Percentiles rank a stretch among this genome's conserved stretches.
phyloP scores from a whole-genome alignment of 2,113 vertebrate genomes.

The Trochalopteron elliotii region DNA sequence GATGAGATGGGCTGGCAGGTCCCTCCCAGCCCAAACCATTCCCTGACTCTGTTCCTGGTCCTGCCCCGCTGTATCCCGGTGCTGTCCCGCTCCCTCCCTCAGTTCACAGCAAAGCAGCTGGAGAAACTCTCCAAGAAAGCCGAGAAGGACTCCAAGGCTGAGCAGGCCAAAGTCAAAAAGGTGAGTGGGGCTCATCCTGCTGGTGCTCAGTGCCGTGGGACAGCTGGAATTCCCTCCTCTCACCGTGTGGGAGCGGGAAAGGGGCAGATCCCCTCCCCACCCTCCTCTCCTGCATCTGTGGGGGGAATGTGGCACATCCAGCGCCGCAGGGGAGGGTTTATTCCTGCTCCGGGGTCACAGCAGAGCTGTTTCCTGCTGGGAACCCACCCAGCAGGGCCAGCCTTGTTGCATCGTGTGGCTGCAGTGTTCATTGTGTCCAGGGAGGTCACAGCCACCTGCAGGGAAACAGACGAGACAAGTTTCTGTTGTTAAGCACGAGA shows the following conservation, averaged over 20 bases:
- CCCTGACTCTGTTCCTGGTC: accelerated
- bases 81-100: accelerated
- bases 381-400: accelerated
- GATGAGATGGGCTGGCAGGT: accelerated
- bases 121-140: slow-evolving; percentile 94
- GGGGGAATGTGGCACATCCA: accelerated
- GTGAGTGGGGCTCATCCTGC: slow-evolving; percentile 33
- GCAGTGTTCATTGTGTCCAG: too few relatives aligned
- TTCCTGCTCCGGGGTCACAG: accelerated
- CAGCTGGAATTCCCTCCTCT: not conserved
- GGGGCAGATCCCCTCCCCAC: not conserved
- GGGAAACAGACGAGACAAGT: too few relatives aligned
- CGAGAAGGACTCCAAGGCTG: slow-evolving; percentile 91
- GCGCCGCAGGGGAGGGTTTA: accelerated
- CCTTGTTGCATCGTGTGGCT: too few relatives aligned
- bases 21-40: accelerated
- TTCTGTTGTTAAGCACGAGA: too few relatives aligned
- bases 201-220: accelerated
- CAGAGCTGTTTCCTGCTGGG: not conserved
- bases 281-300: accelerated
- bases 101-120: slow-evolving; percentile 95
- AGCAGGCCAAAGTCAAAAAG: slow-evolving; percentile 97
- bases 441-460: too few relatives aligned
- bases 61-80: accelerated
- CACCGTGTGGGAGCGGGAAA: accelerated